Percentiles rank a stretch among this genome's conserved stretches.
phyloP scores from a whole-genome alignment of 2,113 vertebrate genomes.

The Archilochus colubris region DNA sequence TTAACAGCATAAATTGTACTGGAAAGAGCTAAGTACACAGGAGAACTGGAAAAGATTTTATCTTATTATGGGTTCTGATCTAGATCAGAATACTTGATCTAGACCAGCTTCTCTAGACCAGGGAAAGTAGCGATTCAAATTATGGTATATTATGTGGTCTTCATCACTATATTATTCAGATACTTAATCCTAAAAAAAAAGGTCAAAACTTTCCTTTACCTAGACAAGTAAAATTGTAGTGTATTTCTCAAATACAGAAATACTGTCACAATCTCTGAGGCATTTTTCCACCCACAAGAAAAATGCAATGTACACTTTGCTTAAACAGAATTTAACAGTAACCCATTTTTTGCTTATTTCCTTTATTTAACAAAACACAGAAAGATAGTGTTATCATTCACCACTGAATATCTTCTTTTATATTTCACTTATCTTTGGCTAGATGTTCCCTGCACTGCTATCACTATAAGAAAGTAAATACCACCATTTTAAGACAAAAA shows the following conservation, averaged over 20 bases:
- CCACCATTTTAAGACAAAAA: background rate
- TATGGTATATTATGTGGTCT: background rate
- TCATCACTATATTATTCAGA: slow-evolving; percentile 8
- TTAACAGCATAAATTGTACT: background rate
- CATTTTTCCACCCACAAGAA: background rate
- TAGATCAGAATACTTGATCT: background rate
- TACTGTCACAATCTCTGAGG: background rate
- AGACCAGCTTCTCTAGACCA: slow-evolving; percentile 8
- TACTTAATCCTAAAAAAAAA: background rate
- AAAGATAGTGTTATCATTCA: background rate
- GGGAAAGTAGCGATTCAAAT: background rate
- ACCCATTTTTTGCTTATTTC: background rate
- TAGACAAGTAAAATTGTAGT: background rate
- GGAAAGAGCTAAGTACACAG: background rate
- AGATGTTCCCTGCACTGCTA: background rate
- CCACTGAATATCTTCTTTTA: background rate
- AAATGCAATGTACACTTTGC: background rate
- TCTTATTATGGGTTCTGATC: slow-evolving; percentile 16
- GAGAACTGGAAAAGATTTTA: background rate
- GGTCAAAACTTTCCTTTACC: slow-evolving; percentile 13
- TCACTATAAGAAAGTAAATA: background rate
- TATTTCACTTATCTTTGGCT: background rate
- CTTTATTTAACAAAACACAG: background rate
- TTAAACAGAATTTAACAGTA: background rate
- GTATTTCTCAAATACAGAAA: background rate